Evolutionary conservation across 2,113 vertebrate genomes (phyloP).

Genomic region (Istiophorus platypterus): DNA sequence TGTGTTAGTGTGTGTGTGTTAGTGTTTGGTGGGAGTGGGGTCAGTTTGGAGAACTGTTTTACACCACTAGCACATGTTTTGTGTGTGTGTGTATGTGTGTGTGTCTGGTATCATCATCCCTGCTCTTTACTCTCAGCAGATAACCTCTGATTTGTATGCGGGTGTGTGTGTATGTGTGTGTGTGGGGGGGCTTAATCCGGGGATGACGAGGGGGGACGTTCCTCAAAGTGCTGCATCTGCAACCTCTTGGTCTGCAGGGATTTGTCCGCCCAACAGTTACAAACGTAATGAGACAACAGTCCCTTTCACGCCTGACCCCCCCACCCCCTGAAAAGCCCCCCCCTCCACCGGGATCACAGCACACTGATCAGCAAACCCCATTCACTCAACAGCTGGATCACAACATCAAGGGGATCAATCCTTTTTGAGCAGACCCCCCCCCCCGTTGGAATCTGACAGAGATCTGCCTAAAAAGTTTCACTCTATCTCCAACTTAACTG

Average conservation of each 20-base stretch:
- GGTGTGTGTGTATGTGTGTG: no score
- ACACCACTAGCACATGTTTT: background rate
- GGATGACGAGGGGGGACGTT: slow-evolving; percentile 40
- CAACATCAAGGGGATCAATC: slow-evolving; percentile 62
- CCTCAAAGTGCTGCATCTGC: slow-evolving; percentile 58
- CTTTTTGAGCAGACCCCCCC: slow-evolving; percentile 33
- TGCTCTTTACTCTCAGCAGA: slow-evolving; percentile 52
- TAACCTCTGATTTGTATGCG: slow-evolving; percentile 61
- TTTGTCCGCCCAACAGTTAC: slow-evolving; percentile 58
- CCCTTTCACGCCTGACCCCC: slow-evolving; percentile 62
- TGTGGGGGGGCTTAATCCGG: no score
- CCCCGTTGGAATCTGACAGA: slow-evolving; percentile 50
- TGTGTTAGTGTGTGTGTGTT: slow-evolving; percentile 37
- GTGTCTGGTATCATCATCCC: slow-evolving; percentile 51
- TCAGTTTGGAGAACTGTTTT: background rate
- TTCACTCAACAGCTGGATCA: slow-evolving; percentile 64
- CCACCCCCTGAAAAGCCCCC: no score
- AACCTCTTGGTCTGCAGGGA: slow-evolving; percentile 52
- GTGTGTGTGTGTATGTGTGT: slow-evolving; percentile 40
- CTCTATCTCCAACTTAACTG: background rate
- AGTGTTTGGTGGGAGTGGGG: slow-evolving; percentile 23
- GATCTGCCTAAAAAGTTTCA: slow-evolving; percentile 8
- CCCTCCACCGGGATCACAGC: slow-evolving; percentile 39
- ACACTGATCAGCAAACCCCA: slow-evolving; percentile 53
- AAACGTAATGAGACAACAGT: slow-evolving; percentile 71